phyloP scores from a whole-genome alignment of 2,113 vertebrate species.

The Dermatemys mawii region DNA sequence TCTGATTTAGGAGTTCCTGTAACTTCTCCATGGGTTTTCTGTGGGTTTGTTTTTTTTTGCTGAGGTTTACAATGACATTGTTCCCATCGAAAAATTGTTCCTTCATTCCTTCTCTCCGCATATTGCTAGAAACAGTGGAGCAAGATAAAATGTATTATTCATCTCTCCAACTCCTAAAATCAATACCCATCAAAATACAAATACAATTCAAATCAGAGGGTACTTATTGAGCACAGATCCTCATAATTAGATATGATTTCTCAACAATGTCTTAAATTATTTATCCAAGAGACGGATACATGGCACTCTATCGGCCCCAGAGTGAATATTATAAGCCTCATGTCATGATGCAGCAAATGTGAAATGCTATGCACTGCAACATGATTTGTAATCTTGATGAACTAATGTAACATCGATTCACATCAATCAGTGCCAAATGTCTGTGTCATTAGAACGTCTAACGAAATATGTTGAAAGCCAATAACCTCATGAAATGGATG shows the following conservation, averaged over 20 bases:
- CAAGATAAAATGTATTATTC: conserved; percentile 69
- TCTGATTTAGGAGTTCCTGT: conserved; percentile 16
- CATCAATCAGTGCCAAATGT: conserved; percentile 66
- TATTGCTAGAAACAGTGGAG: conserved; percentile 40
- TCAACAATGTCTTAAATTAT: conserved; percentile 73
- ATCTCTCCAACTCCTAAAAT: conserved; percentile 64
- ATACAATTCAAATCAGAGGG: conserved; percentile 71
- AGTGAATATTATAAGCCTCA: conserved; percentile 60
- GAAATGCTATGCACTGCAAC: conserved; percentile 49
- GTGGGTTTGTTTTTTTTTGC: not conserved
- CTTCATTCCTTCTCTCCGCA: conserved; percentile 45
- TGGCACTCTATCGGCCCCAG: conserved; percentile 58
- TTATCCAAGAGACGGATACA: conserved; percentile 65
- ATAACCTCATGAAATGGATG: conserved; percentile 63
- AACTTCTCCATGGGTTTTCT: conserved; percentile 1
- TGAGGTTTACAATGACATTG: not conserved
- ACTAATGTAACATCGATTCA: conserved; percentile 66
- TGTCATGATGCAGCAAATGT: conserved; percentile 53
- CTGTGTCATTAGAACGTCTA: conserved; percentile 44
- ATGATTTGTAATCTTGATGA: conserved; percentile 64
- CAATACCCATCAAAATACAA: conserved; percentile 69
- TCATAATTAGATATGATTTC: conserved; percentile 72
- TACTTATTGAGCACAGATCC: conserved; percentile 64
- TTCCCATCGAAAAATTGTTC: not conserved
- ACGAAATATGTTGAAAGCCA: conserved; percentile 43